phyloP scores from a whole-genome alignment of 1,140 invertebrate species.

The Odontomachus brunneus region DNA sequence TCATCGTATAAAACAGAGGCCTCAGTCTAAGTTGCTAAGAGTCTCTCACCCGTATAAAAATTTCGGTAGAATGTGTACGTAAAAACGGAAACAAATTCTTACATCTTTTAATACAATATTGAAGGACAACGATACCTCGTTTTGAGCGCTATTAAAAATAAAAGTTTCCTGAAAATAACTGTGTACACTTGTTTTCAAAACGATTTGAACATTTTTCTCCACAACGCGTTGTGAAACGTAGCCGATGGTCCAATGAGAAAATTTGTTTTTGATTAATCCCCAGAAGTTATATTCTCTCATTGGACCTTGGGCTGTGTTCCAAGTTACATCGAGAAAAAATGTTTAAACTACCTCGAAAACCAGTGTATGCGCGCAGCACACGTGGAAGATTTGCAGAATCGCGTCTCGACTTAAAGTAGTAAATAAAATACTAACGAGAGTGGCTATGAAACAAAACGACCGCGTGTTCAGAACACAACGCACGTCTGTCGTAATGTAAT shows the following conservation, averaged over 20 bases:
- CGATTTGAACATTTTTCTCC: no score
- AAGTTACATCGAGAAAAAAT: no score
- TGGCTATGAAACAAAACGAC: slow-evolving; percentile 25
- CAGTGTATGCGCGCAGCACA: background rate
- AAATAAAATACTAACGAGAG: slow-evolving; percentile 54
- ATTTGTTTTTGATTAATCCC: no score
- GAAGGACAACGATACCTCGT: background rate
- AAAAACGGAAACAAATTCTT: slow-evolving; percentile 33
- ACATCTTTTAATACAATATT: background rate
- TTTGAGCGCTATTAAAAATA: background rate
- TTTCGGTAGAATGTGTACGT: background rate
- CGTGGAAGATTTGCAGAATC: slow-evolving; percentile 42
- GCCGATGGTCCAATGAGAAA: no score
- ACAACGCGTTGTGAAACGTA: no score
- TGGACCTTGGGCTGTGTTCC: no score
- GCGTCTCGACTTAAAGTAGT: slow-evolving; percentile 27
- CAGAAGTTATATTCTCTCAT: no score
- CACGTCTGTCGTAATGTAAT: slow-evolving; percentile 45
- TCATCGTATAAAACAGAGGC: background rate
- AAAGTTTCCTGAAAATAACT: no score
- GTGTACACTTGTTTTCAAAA: no score
- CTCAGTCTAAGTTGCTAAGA: background rate
- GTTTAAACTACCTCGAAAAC: slow-evolving; percentile 1
- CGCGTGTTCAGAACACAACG: slow-evolving; percentile 18
- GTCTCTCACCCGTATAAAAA: slow-evolving; percentile 9